Evolutionary conservation across 2,797 vertebrate genomes (phyloP).

Genomic region (Limosa lapponica): DNA sequence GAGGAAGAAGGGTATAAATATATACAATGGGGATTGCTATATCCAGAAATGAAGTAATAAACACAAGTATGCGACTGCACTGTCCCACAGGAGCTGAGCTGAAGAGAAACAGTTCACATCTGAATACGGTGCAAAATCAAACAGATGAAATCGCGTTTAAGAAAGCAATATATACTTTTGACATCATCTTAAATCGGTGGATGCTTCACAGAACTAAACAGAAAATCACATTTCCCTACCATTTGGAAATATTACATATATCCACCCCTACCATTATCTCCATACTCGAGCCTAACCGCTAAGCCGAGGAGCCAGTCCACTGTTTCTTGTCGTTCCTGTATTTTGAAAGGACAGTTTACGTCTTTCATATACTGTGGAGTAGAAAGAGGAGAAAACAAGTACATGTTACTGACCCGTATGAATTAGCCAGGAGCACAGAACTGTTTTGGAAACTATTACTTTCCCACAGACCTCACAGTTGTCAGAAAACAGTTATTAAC

Average conservation of each 20-base stretch:
- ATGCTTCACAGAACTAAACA: not conserved
- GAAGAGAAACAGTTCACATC: not conserved
- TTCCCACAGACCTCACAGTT: not conserved
- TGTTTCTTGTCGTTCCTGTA: conserved; percentile 86
- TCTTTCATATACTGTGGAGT: conserved; percentile 89
- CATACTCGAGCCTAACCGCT: conserved; percentile 95
- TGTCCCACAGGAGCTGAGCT: not conserved
- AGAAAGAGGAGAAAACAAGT: not conserved
- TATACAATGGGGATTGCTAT: not conserved
- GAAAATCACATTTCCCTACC: rapidly evolving
- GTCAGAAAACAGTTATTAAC: not conserved
- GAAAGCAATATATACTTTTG: not conserved
- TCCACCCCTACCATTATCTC: conserved; percentile 89
- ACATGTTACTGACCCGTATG: not conserved
- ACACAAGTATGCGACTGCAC: not conserved
- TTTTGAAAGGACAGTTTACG: conserved; percentile 91
- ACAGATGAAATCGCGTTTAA: rapidly evolving
- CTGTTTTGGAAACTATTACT: not conserved
- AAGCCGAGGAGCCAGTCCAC: conserved; percentile 96
- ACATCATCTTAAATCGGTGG: rapidly evolving
- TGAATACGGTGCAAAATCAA: not conserved
- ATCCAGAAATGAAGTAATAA: not conserved
- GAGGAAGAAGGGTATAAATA: not conserved
- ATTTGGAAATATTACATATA: not conserved
- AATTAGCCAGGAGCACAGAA: not conserved